Evolutionary conservation across 2,888 invertebrate genomes (phyloP).

Genomic region (Pseudococcus longispinus): DNA sequence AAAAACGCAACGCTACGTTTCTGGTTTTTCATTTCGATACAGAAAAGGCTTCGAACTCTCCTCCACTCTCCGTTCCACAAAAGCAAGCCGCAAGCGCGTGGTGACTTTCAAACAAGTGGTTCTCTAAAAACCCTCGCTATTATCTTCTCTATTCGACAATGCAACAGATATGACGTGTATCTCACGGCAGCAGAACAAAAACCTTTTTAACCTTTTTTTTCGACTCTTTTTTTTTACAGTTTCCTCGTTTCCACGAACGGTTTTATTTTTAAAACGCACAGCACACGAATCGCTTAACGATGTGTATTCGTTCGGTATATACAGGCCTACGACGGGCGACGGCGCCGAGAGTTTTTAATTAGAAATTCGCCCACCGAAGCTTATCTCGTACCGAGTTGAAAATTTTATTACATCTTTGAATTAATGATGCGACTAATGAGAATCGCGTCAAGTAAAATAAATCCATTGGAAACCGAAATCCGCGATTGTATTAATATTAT

Average conservation of each 20-base stretch:
- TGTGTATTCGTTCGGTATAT: background rate
- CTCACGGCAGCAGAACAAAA: conserved; percentile 40
- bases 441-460: background rate
- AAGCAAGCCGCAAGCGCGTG: conserved; percentile 53
- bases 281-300: conserved; percentile 18
- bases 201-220: conserved; percentile 42
- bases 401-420: conserved; percentile 3
- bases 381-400: background rate
- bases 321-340: too few relatives aligned
- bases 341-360: background rate
- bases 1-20: conserved; percentile 28
- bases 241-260: background rate
- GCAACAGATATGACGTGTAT: conserved; percentile 54
- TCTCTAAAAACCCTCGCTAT: conserved; percentile 42
- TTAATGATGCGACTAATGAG: conserved; percentile 27
- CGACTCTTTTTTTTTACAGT: background rate
- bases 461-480: background rate
- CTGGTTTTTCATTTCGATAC: conserved; percentile 29
- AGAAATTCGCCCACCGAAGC: background rate
- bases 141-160: conserved; percentile 41
- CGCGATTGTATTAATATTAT: background rate
- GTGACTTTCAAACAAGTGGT: conserved; percentile 54
- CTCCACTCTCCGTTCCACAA: background rate
- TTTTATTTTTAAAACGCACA: conserved; percentile 7
- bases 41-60: background rate